Evolutionary conservation across 2,113 vertebrate genomes (phyloP), one percentile per base, ranked within the genome.

Genomic region (Ceyx cyanopectus): DNA sequence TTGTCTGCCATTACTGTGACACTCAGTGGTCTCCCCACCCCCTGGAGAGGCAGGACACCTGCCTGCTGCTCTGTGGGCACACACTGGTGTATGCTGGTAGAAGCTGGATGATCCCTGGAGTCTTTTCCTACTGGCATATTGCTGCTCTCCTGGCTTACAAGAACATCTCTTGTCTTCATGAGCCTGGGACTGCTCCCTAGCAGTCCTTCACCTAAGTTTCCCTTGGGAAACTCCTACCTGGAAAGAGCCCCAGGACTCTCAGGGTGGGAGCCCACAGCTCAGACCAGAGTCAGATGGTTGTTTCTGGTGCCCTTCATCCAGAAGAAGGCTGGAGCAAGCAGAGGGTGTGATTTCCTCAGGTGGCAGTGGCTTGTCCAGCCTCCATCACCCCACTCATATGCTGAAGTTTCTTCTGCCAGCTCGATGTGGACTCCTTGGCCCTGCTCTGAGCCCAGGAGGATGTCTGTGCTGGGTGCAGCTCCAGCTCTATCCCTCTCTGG

Each of bases 301-400:
- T 81, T 74, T 92, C 53, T 65, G 43, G 62, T 29, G 9, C 57
- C 24, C 62, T 61, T 22, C 53, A 29, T 8, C 27, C 22, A 70
- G 48, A 53, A 45, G 1, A 3, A 66, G 50, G 22, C 23, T 21
- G 30, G 26, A 78, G n/a, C 45, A 73, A 67, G 16, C 6, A 69
- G 34, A 46, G 7, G 14, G 2, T 30, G 21, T 5, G 2, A 43
- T 79, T 58, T 15, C 12, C 23, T 62, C 57, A 37, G 16, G 23
- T 48, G 4, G 24, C 1, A 70, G 50, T 45, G 46, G 3, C 7
- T 63, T 63, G 6, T 70, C 65, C 37, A 20, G 4, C 4, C 48
- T n/a, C 37, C 41, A 10, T 0, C 4, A 0, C 1, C 51, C 45
- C 46, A 56, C 8, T 2, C 22, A 14, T 20, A 6, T 9, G 6